Base-by-base conservation (phyloP, 2,888 invertebrate species). In the Glyphotaelius pellucidus region DNA sequence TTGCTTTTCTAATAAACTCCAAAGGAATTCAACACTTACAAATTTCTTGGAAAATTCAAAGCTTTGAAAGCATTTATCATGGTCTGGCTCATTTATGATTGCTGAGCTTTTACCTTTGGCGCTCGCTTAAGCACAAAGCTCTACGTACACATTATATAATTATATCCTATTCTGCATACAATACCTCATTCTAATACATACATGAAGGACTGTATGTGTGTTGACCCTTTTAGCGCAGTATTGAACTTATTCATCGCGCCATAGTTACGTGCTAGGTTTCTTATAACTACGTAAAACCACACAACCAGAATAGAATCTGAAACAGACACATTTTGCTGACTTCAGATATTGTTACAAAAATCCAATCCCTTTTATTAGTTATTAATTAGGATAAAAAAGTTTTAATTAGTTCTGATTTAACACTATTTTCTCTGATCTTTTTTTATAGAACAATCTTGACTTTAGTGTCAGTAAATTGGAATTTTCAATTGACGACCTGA, bases 51-150 rank as follows among this genome's bases (percentile, higher is more conserved):
- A 32, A 87, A 87, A 67, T 87, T 14, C 30, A n/a, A 52, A 52
- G 87, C 87, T 52, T 52, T 87, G 52, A 32, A 67, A 52, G 87
- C 67, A 67, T 87, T 87, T 32, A 87, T 87, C 87, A 67, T 67
- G 87, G 87, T 87, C 87, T 87, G 15, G 52, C 87, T 67, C 87
- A 52, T 87, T 47, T 52, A 87, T 87, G 87, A 87, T 31, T 87
- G 32, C 67, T 87, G 87, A 87, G 87, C 87, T 67, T 87, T 87
- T 31, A 47, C 87, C 52, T 87, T 67, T 30, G 67, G 67, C 86
- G 38, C 67, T 67, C 67, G 67, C n/a, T 25, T 67, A 25, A 67
- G 67, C 15, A 67, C 67, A 67, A 67, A 67, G 30, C 81, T 81
- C 31, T 19, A 31, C 81, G 15, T 31, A 81, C 31, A 15, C 31